These are phyloP conservation scores for Himalopsyche anomala DNA, from an alignment of 2,888 invertebrate species.

Conservation along the genomic window DNA sequence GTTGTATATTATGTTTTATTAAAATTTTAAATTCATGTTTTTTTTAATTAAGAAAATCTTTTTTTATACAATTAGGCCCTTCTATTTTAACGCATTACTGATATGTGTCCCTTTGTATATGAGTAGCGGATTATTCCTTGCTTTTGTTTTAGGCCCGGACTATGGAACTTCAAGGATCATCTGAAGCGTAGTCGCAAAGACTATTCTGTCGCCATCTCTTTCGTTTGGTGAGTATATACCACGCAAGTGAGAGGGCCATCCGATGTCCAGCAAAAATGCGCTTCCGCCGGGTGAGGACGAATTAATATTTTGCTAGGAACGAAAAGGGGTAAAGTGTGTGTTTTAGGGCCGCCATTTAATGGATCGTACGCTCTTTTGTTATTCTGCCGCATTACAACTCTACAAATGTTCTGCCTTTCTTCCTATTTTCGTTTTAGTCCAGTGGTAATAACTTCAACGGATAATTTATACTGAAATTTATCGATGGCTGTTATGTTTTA, in stretches of 20 bases:
- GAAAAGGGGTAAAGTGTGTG: slow-evolving; percentile 60
- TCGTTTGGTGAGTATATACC: slow-evolving; percentile 36
- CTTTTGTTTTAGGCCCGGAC: slow-evolving; percentile 64
- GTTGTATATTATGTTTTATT: too few species aligned
- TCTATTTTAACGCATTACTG: neutral
- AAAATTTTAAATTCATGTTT: too few species aligned
- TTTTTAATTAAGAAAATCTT: neutral
- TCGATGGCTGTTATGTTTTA: too few species aligned
- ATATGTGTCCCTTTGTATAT: slow-evolving; percentile 64
- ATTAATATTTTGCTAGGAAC: slow-evolving; percentile 62
- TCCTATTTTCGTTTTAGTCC: neutral
- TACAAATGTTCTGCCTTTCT: neutral
- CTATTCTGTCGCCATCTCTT: slow-evolving; percentile 53
- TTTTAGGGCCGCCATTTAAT: slow-evolving; percentile 61
- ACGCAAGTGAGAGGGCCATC: slow-evolving; percentile 49
- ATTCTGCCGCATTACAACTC: slow-evolving; percentile 12
- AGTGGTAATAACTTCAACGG: neutral
- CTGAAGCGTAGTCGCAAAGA: slow-evolving; percentile 42
- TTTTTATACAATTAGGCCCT: slow-evolving; percentile 43
- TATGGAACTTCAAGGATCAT: slow-evolving; percentile 52
- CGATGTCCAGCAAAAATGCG: slow-evolving; percentile 51
- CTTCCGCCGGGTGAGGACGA: slow-evolving; percentile 61
- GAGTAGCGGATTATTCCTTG: slow-evolving; percentile 64
- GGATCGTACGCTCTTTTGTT: slow-evolving; percentile 59
- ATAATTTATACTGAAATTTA: too few species aligned